Evolutionary conservation across 1,140 invertebrate genomes (phyloP).

Genomic region (Plodia interpunctella): DNA sequence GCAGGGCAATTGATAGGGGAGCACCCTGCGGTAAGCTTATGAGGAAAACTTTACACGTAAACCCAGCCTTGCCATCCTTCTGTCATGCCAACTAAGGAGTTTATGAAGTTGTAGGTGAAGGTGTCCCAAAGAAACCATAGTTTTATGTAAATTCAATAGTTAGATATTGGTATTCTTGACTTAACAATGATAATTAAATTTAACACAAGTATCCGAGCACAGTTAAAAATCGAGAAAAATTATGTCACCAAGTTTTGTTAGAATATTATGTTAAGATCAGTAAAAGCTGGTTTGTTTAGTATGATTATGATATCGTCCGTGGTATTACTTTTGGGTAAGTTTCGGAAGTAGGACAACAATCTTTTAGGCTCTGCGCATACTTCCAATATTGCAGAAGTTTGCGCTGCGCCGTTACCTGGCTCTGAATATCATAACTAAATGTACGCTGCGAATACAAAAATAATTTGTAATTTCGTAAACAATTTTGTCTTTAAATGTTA

Average conservation of each 20-base stretch:
- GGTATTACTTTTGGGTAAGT: not conserved
- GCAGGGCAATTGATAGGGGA: slow-evolving; percentile 68
- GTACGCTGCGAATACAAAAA: not conserved
- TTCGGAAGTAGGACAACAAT: not conserved
- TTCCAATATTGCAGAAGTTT: slow-evolving; percentile 8
- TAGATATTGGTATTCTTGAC: too few relatives aligned
- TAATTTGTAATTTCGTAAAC: not conserved
- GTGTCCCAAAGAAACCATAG: not conserved
- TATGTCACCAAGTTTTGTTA: not conserved
- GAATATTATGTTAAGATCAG: not conserved
- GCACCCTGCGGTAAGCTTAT: slow-evolving; percentile 63
- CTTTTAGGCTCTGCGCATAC: not conserved
- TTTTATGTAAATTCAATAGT: not conserved
- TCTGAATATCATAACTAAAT: not conserved
- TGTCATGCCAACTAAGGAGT: slow-evolving; percentile 47
- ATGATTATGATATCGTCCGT: not conserved
- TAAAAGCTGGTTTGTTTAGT: not conserved
- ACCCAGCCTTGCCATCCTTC: slow-evolving; percentile 41
- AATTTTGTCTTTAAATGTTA: too few relatives aligned
- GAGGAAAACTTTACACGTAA: slow-evolving; percentile 71
- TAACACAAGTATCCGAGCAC: too few relatives aligned
- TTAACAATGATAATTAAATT: too few relatives aligned
- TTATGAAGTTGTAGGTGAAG: slow-evolving; percentile 36
- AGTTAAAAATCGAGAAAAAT: not conserved
- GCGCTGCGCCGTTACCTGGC: not conserved